Conservation (phyloP, 2,797 vertebrate species). For the Anabacerthia variegaticeps region DNA sequence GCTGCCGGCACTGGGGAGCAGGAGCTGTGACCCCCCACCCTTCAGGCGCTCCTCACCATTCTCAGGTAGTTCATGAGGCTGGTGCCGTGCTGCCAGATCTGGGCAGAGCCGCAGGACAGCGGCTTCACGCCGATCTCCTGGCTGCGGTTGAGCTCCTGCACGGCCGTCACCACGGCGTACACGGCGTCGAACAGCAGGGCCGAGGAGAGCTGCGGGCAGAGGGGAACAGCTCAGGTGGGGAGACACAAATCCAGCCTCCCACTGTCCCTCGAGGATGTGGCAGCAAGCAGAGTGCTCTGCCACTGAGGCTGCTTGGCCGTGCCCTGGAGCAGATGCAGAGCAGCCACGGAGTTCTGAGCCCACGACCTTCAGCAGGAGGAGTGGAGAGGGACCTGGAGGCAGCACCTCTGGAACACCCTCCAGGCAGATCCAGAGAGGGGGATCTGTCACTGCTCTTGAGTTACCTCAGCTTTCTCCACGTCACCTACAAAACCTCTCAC, state of each 20-base stretch:
- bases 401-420: not conserved
- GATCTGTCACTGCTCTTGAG: not conserved
- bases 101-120: slow-evolving; percentile 94
- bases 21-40: not conserved
- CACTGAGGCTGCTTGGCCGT: not conserved
- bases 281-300: not conserved
- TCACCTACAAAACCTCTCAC: slow-evolving; percentile 38
- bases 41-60: slow-evolving; percentile 88
- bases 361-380: not conserved
- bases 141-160: slow-evolving; percentile 96
- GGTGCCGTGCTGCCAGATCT: slow-evolving; percentile 99
- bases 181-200: slow-evolving; percentile 96
- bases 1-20: not conserved
- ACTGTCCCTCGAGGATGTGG: not conserved
- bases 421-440: not conserved
- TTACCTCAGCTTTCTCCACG: not conserved
- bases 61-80: slow-evolving; percentile 99
- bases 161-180: slow-evolving; percentile 90
- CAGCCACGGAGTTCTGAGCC: not conserved
- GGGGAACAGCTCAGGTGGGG: fast-evolving
- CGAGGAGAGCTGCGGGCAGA: slow-evolving; percentile 86
- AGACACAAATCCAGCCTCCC: fast-evolving
- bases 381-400: not conserved
- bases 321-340: not conserved
- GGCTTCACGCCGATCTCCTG: slow-evolving; percentile 96